These are phyloP conservation scores for Sprattus sprattus DNA, from an alignment of 2,113 vertebrate genomes.

Conservation along the genomic window DNA sequence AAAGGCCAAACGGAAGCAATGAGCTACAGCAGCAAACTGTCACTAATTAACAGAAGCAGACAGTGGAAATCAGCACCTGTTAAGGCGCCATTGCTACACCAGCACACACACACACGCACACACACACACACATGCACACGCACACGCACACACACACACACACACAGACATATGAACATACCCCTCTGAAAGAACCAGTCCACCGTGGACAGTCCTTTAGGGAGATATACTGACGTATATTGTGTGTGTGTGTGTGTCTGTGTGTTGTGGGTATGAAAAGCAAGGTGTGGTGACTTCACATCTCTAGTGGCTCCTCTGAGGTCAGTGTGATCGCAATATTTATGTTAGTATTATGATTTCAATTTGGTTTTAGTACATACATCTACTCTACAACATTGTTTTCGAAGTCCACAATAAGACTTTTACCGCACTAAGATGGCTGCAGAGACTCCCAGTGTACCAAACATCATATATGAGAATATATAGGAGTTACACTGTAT, in stretches of 20 bases:
- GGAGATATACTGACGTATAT: constrained; percentile 9
- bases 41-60: constrained; percentile 73
- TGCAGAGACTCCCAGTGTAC: too few species aligned
- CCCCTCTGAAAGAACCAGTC: constrained; percentile 53
- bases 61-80: constrained; percentile 72
- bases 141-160: constrained; percentile 39
- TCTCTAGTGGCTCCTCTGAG: constrained; percentile 1
- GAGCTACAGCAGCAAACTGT: constrained; percentile 54
- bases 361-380: too few species aligned
- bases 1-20: constrained; percentile 54
- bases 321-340: too few species aligned
- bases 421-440: too few species aligned
- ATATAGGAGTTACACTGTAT: too few species aligned
- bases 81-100: constrained; percentile 60
- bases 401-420: too few species aligned
- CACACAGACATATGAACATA: constrained; percentile 33
- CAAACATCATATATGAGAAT: too few species aligned
- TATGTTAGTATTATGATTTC: too few species aligned
- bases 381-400: too few species aligned
- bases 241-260: not conserved
- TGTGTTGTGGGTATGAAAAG: constrained; percentile 27
- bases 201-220: constrained; percentile 37
- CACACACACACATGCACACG: constrained; percentile 41
- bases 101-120: constrained; percentile 37
- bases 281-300: constrained; percentile 22